A percentile compares a stretch with the other conserved stretches of the same genome.
These are phyloP conservation scores for Apamea epomidion DNA, from an alignment of 2,888 invertebrate genomes.

Conservation along the genomic window DNA sequence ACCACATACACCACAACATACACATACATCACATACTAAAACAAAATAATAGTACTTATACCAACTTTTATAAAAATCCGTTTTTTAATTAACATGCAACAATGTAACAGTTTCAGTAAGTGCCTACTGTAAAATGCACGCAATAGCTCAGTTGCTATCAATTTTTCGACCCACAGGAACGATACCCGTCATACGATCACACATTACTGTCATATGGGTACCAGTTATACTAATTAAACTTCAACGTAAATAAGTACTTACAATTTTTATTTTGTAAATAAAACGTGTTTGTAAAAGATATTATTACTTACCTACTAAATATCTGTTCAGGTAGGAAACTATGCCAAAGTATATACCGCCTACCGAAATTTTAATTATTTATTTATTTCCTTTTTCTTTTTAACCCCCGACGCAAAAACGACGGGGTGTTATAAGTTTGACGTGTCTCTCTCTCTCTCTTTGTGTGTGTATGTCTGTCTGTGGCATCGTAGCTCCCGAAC, in stretches of 20 bases:
- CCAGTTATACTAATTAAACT: background rate
- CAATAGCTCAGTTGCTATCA: slow-evolving; percentile 19
- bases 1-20: no score
- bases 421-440: no score
- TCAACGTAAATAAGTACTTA: background rate
- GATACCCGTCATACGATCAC: no score
- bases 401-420: no score
- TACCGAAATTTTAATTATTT: background rate
- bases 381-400: background rate
- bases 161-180: background rate
- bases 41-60: background rate
- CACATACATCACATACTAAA: background rate
- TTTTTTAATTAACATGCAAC: background rate
- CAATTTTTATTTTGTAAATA: background rate
- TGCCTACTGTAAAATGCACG: slow-evolving; percentile 33
- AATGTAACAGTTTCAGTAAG: background rate
- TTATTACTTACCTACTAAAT: background rate
- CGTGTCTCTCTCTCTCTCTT: no score
- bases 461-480: no score
- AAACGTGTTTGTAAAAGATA: background rate
- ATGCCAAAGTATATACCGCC: background rate
- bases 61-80: background rate
- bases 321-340: background rate
- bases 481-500: no score
- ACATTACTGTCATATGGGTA: background rate